Conservation (phyloP, 2,888 invertebrate genomes). For the Nymphalis polychloros region DNA sequence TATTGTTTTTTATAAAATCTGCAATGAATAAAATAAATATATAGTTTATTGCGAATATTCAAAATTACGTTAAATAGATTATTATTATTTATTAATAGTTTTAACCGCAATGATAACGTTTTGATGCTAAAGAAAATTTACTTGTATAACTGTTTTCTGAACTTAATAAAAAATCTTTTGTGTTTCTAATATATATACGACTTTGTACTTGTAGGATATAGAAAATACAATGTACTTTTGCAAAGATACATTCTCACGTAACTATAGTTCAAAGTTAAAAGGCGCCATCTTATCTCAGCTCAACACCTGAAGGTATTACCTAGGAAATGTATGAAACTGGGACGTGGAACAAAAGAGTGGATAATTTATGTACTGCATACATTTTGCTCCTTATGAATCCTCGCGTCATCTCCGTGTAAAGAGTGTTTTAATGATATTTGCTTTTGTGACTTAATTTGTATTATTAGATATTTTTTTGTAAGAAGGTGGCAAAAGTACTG, state of each 20-base stretch:
- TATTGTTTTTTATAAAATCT: neutral
- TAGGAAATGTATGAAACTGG: constrained; percentile 23
- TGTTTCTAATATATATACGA: too few species aligned
- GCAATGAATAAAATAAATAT: too few species aligned
- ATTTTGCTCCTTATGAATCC: constrained; percentile 9
- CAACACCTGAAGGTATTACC: constrained; percentile 22
- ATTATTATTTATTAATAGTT: too few species aligned
- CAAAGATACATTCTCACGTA: constrained; percentile 4
- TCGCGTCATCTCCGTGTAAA: neutral
- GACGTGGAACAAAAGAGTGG: constrained; percentile 30
- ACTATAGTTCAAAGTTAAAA: constrained; percentile 7
- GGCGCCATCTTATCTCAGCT: constrained; percentile 16
- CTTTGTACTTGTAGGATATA: neutral
- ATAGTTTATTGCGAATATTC: too few species aligned
- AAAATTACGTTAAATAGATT: too few species aligned
- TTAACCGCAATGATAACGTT: too few species aligned
- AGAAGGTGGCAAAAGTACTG: too few species aligned
- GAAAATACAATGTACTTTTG: constrained; percentile 13
- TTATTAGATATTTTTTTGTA: neutral
- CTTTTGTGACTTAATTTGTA: neutral
- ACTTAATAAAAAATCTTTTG: too few species aligned
- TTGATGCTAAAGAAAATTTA: too few species aligned
- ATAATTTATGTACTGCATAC: constrained; percentile 32
- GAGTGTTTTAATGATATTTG: constrained; percentile 15
- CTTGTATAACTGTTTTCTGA: too few species aligned